Evolutionary conservation across 1,140 invertebrate species (phyloP).

Genomic region (Drosophila ironensis): DNA sequence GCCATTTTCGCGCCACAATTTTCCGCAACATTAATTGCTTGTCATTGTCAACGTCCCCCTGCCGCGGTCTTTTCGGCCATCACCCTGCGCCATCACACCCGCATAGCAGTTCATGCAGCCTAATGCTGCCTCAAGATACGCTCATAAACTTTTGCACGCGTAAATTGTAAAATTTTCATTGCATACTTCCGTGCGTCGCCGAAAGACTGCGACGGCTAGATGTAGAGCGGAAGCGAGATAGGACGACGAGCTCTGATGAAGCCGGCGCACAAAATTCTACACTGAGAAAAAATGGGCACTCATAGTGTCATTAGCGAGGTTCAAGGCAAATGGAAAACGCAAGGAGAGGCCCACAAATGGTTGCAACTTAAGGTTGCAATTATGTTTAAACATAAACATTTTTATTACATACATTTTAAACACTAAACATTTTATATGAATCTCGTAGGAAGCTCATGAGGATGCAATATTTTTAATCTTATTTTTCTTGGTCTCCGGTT

Average conservation of each 20-base stretch:
- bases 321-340: too few relatives aligned
- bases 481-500: too few relatives aligned
- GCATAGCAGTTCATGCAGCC: constrained; percentile 7
- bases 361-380: too few relatives aligned
- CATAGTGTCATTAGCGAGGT: too few relatives aligned
- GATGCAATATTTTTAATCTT: too few relatives aligned
- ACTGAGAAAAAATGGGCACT: constrained; percentile 1
- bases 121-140: constrained; percentile 60
- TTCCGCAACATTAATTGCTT: constrained; percentile 70
- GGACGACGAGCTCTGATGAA: background rate
- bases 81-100: background rate
- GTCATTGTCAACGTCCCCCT: constrained; percentile 56
- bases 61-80: background rate
- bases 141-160: constrained; percentile 71
- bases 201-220: constrained; percentile 8
- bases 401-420: too few relatives aligned
- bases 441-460: too few relatives aligned
- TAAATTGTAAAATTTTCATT: constrained; percentile 75
- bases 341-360: too few relatives aligned
- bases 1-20: constrained; percentile 56
- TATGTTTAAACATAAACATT: too few relatives aligned
- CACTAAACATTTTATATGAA: too few relatives aligned
- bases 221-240: background rate
- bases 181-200: constrained; percentile 63
- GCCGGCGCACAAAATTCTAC: constrained; percentile 42